Conservation (phyloP, 2,797 vertebrate species). For the Rhinatrema bivittatum region DNA sequence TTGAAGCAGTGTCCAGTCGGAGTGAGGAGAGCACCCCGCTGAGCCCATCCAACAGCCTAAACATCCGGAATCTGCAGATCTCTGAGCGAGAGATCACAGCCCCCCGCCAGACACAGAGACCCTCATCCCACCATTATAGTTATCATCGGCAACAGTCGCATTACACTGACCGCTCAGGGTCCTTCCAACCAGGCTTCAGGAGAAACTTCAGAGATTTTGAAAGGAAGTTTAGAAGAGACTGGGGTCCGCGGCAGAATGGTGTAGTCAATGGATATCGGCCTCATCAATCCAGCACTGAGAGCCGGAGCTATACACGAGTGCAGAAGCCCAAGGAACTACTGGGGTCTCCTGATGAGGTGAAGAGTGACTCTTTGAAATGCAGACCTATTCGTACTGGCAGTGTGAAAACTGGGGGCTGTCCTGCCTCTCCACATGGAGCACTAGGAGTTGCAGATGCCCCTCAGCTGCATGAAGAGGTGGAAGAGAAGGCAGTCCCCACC, state of each 20-base stretch:
- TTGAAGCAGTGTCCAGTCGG: slow-evolving; percentile 43
- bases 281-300: no score
- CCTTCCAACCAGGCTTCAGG: slow-evolving; percentile 4
- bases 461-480: slow-evolving; percentile 11
- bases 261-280: no score
- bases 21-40: slow-evolving; percentile 64
- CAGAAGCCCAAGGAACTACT: slow-evolving; percentile 4
- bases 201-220: slow-evolving; percentile 24
- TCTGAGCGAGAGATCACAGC: slow-evolving; percentile 61
- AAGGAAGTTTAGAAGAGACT: slow-evolving; percentile 14
- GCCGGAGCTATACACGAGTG: slow-evolving; percentile 9
- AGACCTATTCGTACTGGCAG: slow-evolving; percentile 1
- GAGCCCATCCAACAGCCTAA: slow-evolving; percentile 61
- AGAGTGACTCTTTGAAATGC: background rate
- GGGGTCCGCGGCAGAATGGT: slow-evolving; percentile 19
- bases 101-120: slow-evolving; percentile 30
- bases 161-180: slow-evolving; percentile 10
- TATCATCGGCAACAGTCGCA: slow-evolving; percentile 12
- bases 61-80: slow-evolving; percentile 70
- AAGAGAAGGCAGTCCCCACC: no score
- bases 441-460: no score
- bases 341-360: slow-evolving; percentile 1
- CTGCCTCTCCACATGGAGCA: no score
- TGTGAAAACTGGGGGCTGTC: background rate
- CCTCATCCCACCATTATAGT: slow-evolving; percentile 11